Evolutionary conservation across 2,113 vertebrate genomes (phyloP), one percentile per base, ranked within the genome.

Genomic region (Epinephelus moara): DNA sequence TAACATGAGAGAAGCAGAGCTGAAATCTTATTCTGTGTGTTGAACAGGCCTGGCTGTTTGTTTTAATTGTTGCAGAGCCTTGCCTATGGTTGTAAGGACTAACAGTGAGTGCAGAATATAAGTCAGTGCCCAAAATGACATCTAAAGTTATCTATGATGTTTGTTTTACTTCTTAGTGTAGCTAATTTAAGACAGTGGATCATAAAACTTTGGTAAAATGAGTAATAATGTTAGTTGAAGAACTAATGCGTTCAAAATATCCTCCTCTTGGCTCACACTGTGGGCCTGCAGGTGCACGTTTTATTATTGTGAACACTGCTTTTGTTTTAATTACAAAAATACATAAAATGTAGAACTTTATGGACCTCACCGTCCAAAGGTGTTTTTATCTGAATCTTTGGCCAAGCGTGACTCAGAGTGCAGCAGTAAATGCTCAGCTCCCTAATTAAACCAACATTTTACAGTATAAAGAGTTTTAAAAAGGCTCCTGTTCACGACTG

Each of bases 251-350:
- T 74, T 30, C 6, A 59, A 33, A 71, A 49, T n/a, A 15, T 47
- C 70, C 23, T 50, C 27, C 25, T 33, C 42, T 37, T 50, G 25
- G 71, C 18, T 74, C 25, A 23, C 27, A 23, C 53, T 81, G 27
- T 56, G 2, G 52, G 50, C 47, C 23, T 50, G 73, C 64, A 53
- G 12, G 72, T 57, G 52, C 25, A 47, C 47, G n/a, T 57, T 81
- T 75, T 49, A 68, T 59, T 1, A 15, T 2, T 60, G 17, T 70
- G 15, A 84, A 53, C 50, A 33, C 37, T 49, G 3, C 18, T 74
- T 33, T 86, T 49, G 23, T 33, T 70, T 78, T 45, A 50, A 50
- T 82, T 15, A 67, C 53, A 62, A 47, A 55, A 49, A 68, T 19
- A 45, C 1, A 42, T 18, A 1, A 61, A 70, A 64, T 70, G 21